Base-by-base conservation (phyloP, 2,888 invertebrate species). In the Drosophila kuntzei region DNA sequence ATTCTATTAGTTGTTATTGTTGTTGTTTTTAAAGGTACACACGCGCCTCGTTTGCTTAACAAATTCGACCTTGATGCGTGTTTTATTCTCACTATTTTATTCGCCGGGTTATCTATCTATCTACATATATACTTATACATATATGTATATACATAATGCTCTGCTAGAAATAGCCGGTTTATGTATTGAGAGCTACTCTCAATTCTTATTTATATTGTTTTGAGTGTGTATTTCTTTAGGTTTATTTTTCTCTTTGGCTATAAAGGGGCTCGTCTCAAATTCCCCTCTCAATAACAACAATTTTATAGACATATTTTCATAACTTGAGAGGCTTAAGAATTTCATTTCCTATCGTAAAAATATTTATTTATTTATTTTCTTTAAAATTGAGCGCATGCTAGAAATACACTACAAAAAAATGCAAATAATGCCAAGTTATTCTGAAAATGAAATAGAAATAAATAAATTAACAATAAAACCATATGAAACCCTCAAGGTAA, bases 1-100 rank as follows among this genome's bases (percentile, higher is more conserved):
- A 27, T 60, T 59, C n/a, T 37, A 39, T 43, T 27, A 29, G 27
- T 39, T 50, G 32, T 11, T 49, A 22, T 65, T 50, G 6, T 37
- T 60, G 20, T 43, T 49, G 37, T 61, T 62, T 25, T 32, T 25
- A 67, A 58, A 67, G 61, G 63, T 73, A 51, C 41, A 39, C 85
- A 79, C 85, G 82, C 81, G 79, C 72, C 68, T 51, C 20, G 27
- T 32, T 50, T 58, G 57, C 79, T 73, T 79, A 81, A 87, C 81
- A 63, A 79, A 79, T 84, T 84, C 66, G 87, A 85, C 81, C 81
- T 81, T 81, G 87, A 87, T 87, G 55, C 37, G 76, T 58, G 59
- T 46, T 25, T 57, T 73, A 50, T 49, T 67, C 64, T 71, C 51
- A 44, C 37, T 60, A 50, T 59, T 62, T 58, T 49, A 73, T 60